Percentiles rank a stretch among this genome's conserved stretches.
These are phyloP conservation scores for Alfaro cultratus DNA, from an alignment of 2,797 vertebrate species.

Conservation along the genomic window DNA sequence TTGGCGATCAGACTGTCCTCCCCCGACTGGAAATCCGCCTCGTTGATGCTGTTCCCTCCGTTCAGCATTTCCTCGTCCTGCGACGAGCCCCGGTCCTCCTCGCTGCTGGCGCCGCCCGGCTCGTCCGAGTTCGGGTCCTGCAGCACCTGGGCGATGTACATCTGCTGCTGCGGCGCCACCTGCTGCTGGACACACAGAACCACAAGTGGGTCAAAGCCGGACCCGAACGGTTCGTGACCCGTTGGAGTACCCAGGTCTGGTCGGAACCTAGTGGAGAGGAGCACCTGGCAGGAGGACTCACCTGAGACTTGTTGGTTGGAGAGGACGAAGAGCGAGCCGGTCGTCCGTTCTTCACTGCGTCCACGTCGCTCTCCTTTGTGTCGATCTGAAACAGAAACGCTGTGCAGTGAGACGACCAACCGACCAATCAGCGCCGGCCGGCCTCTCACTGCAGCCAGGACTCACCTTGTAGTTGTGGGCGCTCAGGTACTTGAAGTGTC, in stretches of 20 bases:
- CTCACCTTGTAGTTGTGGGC: conserved; percentile 94
- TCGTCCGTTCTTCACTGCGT: conserved; percentile 69
- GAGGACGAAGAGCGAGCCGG: conserved; percentile 65
- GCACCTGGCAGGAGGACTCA: conserved; percentile 13
- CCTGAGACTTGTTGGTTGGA: conserved; percentile 67
- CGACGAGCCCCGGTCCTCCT: conserved; percentile 85
- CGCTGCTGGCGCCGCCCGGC: conserved; percentile 81
- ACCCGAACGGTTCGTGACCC: neutral
- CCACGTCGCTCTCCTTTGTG: conserved; percentile 67
- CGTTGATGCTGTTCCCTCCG: conserved; percentile 88
- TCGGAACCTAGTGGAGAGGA: neutral
- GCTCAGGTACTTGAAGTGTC: conserved; percentile 99
- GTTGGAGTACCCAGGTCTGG: too few relatives aligned
- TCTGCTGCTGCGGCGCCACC: conserved; percentile 79
- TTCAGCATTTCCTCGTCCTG: conserved; percentile 93
- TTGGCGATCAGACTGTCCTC: conserved; percentile 99
- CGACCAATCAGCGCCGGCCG: too few relatives aligned
- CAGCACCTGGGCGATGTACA: conserved; percentile 97
- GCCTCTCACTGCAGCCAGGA: neutral
- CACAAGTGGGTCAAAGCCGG: neutral
- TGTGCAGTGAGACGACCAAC: neutral
- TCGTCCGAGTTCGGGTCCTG: conserved; percentile 91
- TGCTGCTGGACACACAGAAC: conserved; percentile 33
- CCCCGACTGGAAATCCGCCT: conserved; percentile 97
- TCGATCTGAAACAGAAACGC: conserved; percentile 61